These are phyloP conservation scores for Sitodiplosis mosellana DNA, from an alignment of 1,140 invertebrate species.

Conservation along the genomic window DNA sequence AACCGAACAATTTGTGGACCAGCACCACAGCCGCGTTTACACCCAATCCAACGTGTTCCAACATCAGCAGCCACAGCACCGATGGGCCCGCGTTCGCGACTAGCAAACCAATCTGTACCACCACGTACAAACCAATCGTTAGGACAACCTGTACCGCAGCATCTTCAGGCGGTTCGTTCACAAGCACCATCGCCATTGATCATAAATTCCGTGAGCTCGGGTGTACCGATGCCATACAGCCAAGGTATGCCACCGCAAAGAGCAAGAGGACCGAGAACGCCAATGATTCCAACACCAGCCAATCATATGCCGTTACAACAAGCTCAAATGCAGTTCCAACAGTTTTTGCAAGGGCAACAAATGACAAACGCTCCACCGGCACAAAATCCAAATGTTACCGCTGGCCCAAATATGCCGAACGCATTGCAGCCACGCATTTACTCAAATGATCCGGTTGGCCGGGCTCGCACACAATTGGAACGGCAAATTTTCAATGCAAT, in stretches of 20 bases:
- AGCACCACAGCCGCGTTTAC: slow-evolving; percentile 1
- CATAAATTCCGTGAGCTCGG: no score
- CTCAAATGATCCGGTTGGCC: slow-evolving; percentile 12
- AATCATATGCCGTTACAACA: slow-evolving; percentile 6
- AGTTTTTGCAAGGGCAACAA: slow-evolving; percentile 1
- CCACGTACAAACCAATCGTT: no score
- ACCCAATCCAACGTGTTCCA: slow-evolving; percentile 1
- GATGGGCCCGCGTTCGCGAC: background rate
- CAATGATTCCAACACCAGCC: slow-evolving; percentile 2
- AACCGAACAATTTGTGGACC: background rate
- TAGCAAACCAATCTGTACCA: no score
- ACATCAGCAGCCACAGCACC: background rate
- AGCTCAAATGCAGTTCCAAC: slow-evolving; percentile 1
- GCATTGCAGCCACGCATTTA: slow-evolving; percentile 6
- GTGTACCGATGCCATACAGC: no score
- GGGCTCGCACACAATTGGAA: slow-evolving; percentile 16
- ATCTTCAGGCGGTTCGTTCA: no score
- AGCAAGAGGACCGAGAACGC: no score
- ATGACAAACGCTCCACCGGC: background rate
- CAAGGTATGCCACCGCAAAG: no score
- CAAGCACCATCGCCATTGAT: no score
- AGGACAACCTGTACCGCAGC: no score
- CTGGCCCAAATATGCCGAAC: background rate
- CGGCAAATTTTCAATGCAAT: slow-evolving; percentile 21
- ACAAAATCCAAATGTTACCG: background rate